phyloP scores from a whole-genome alignment of 2,797 vertebrate species.

The Calcarius lapponicus region DNA sequence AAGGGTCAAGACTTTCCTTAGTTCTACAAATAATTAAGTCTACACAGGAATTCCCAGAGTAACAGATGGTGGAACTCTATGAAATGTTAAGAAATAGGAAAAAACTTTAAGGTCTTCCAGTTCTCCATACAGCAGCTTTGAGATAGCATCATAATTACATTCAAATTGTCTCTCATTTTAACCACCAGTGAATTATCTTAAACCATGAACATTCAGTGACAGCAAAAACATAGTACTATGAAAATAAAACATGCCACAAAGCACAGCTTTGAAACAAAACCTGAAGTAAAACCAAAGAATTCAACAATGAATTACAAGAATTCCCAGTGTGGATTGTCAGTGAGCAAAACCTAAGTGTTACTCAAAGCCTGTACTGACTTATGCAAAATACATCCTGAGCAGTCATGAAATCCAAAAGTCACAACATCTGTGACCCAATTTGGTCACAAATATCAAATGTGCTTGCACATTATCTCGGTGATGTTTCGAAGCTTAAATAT shows the following conservation, averaged over 20 bases:
- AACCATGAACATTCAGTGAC: not conserved
- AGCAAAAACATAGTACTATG: not conserved
- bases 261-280: not conserved
- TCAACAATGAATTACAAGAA: not conserved
- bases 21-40: not conserved
- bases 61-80: not conserved
- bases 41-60: not conserved
- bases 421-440: not conserved
- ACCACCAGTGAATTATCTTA: not conserved
- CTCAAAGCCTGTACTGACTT: not conserved
- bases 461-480: not conserved
- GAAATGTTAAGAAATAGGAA: not conserved
- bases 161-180: not conserved
- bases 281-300: not conserved
- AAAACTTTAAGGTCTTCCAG: not conserved
- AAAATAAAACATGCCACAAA: not conserved
- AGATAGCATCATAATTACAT: not conserved
- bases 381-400: not conserved
- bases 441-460: not conserved
- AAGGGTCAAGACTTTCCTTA: not conserved
- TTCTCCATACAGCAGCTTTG: not conserved
- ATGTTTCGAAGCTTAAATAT: not conserved
- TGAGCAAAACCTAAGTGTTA: not conserved
- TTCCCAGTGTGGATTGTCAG: not conserved
- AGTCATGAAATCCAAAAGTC: not conserved